phyloP scores from a whole-genome alignment of 2,113 vertebrate species.

The Colaptes auratus region DNA sequence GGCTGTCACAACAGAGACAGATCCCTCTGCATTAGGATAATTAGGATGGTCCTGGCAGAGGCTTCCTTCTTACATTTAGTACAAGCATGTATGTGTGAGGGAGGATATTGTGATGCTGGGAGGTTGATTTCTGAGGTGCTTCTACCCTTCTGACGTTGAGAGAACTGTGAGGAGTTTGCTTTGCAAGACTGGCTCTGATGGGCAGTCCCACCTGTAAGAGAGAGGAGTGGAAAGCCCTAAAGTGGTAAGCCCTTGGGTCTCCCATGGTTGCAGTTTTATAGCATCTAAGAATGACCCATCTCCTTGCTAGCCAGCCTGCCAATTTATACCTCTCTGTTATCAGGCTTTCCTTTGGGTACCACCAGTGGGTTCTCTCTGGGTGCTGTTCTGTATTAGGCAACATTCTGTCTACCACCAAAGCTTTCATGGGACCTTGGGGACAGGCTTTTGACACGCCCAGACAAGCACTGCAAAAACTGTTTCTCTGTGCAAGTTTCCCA shows the following conservation, averaged over 20 bases:
- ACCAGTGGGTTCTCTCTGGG: background rate
- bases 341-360: background rate
- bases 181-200: background rate
- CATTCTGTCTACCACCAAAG: background rate
- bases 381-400: background rate
- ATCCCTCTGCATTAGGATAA: background rate
- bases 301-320: background rate
- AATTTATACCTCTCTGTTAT: background rate
- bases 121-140: background rate
- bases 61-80: background rate
- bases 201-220: background rate
- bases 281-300: background rate
- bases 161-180: background rate
- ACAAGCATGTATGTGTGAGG: background rate
- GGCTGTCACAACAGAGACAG: background rate
- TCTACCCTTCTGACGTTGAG: background rate
- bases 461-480: background rate
- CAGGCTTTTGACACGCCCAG: background rate
- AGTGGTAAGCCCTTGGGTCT: background rate
- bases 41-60: background rate
- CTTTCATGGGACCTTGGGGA: constrained; percentile 28
- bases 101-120: rapidly evolving
- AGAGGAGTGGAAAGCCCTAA: background rate
- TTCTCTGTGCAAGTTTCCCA: constrained; percentile 50
- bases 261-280: background rate